Base-by-base conservation (phyloP, 2,797 vertebrate genomes). In the Brachymystax lenok region DNA sequence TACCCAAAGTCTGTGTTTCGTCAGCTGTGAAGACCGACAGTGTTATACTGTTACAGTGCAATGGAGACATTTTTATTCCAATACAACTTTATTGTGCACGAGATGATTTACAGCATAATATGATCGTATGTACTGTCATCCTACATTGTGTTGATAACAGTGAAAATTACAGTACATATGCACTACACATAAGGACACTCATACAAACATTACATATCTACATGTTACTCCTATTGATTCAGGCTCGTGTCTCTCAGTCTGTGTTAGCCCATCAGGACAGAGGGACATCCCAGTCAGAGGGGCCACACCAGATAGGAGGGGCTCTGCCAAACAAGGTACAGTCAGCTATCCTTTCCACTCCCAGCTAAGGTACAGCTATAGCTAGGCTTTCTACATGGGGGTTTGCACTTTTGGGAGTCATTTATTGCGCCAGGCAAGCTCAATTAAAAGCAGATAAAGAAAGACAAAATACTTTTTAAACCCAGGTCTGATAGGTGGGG, bases 201-300 rank as follows among this genome's bases (percentile, higher is more conserved):
- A 21, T 61, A 24, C 59, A 61, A 12, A 69, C 16, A 69, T 70
- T 19, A 50, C 12, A 51, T 28, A 52, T 71, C n/a, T 35, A 5
- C 10, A 74, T n/a, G n/a, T 63, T 28, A 51, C 61, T 28, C 5
- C 75, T 33, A 84, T 82, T 90, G 87, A 90, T 66, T 82, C 73
- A 84, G 85, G 66, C 83, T 85, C 83, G 69, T 88, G 84, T 90
- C 81, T 89, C 86, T 88, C 89, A 90, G 89, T 89, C 87, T 88
- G 89, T 89, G 83, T 89, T 89, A 89, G 86, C 80, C 85, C 86
- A 84, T 88, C 86, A 87, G 84, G 87, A 90, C 85, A 89, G 88
- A 88, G 86, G 89, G 86, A 89, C 87, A 77, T 85, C 87, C 86
- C 89, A 90, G 82, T 87, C 89, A 85, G 86, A 89, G 84, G 89